Evolutionary conservation across 2,113 vertebrate genomes (phyloP).

Genomic region (Sturnira hondurensis): DNA sequence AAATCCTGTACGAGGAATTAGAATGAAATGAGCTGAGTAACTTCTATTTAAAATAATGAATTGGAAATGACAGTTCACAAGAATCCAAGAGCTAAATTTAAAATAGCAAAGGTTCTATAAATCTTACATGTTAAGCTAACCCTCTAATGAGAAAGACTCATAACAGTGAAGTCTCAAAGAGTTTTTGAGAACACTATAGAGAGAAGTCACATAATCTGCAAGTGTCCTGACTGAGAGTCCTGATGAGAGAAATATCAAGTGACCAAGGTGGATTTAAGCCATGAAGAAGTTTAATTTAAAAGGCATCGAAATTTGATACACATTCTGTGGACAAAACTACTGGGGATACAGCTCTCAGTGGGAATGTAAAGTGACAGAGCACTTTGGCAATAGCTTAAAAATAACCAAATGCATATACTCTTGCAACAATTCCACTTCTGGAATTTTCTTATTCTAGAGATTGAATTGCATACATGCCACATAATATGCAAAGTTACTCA

Average conservation of each 20-base stretch:
- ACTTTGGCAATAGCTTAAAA: not conserved
- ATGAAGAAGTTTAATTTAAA: slow-evolving; percentile 54
- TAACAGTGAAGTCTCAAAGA: slow-evolving; percentile 21
- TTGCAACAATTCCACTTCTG: not conserved
- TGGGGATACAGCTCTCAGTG: not conserved
- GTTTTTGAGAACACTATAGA: not conserved
- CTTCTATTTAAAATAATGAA: slow-evolving; percentile 24
- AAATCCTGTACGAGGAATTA: not conserved
- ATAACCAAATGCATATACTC: not conserved
- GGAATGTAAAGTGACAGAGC: not conserved
- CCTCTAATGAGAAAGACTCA: slow-evolving; percentile 22
- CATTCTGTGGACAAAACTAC: not conserved
- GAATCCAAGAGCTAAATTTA: slow-evolving; percentile 42
- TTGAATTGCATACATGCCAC: not conserved
- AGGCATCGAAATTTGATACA: not conserved
- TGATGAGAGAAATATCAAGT: slow-evolving; percentile 43
- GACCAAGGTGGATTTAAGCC: slow-evolving; percentile 23
- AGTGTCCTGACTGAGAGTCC: slow-evolving; percentile 16
- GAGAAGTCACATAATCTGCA: slow-evolving; percentile 12
- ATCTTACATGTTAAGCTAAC: slow-evolving; percentile 43
- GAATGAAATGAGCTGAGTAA: slow-evolving; percentile 41
- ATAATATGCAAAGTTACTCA: not conserved
- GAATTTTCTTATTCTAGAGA: not conserved
- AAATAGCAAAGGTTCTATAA: slow-evolving; percentile 39
- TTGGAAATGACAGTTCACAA: not conserved